Base-by-base conservation (phyloP, 2,888 invertebrate species). In the Drosophila bunnanda region DNA sequence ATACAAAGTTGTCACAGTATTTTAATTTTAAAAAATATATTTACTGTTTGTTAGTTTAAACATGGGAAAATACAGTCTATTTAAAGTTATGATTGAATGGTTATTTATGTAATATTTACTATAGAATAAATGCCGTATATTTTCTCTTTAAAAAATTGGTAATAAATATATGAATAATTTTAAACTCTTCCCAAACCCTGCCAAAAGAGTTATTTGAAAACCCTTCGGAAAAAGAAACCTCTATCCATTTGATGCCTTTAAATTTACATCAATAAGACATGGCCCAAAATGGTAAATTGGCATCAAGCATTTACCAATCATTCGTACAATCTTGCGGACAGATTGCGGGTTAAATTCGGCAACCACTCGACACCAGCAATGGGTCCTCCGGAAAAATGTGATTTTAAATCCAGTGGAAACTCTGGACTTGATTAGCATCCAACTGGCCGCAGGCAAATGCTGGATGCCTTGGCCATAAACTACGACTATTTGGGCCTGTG, bases 391-490 rank as follows among this genome's bases (percentile, higher is more conserved):
- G 30, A 55, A 64, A 65, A 67, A 55, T 54, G 64, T 32, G 50
- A 50, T 50, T 50, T 39, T 38, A 32, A 54, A 64, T 64, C 66
- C 66, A 67, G 44, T 55, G 55, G 15, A 64, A 54, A 54, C 52
- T 55, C 66, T 41, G 48, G 66, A 55, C 65, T 64, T 67, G 66
- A 67, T 67, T 64, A 67, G 66, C 55, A 64, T 55, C 65, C 64
- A 55, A 55, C 55, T 41, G 48, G 65, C 66, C 66, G 55, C 39
- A 28, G 67, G 65, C 65, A 10, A 65, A 25, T 68, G 67, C 32
- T 41, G 48, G 30, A 55, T 41, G 67, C 39, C 55, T 48, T 38
- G 55, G 46, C 64, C 66, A 64, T 67, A 67, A 67, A 67, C 65
- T 67, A 65, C 64, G 48, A 64, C 55, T 38, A 48, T 48, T 64